These are phyloP conservation scores for Saccostrea echinata DNA, from an alignment of 1,140 invertebrate genomes.

Conservation along the genomic window DNA sequence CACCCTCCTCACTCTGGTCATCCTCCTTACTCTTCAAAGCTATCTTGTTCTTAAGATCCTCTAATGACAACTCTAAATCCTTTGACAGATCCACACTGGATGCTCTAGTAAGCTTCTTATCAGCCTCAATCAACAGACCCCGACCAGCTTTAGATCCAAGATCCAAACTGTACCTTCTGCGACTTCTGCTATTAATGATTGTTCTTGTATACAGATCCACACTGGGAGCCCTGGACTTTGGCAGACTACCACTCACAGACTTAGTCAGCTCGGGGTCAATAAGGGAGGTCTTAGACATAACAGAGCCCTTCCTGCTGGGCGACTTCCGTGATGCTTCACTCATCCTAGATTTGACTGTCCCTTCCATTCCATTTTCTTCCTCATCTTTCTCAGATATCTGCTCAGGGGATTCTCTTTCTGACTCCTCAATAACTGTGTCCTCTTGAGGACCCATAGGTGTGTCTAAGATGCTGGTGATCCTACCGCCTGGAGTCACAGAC, in stretches of 20 bases:
- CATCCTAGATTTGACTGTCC: background rate
- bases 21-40: background rate
- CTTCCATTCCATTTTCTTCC: constrained; percentile 37
- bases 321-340: background rate
- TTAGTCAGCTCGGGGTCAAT: background rate
- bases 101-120: background rate
- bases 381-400: constrained; percentile 20
- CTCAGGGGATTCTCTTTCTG: background rate
- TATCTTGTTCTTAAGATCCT: background rate
- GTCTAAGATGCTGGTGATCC: constrained; percentile 32
- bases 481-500: constrained; percentile 24
- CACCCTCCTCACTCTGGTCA: background rate
- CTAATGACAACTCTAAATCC: background rate
- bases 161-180: constrained; percentile 20
- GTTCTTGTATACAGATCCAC: background rate
- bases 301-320: background rate
- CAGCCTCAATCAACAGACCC: background rate
- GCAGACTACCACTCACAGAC: background rate
- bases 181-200: background rate
- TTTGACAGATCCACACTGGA: background rate
- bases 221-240: constrained; percentile 15
- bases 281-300: background rate
- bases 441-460: constrained; percentile 2
- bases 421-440: constrained; percentile 3
- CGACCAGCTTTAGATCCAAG: background rate